phyloP scores from a whole-genome alignment of 2,797 vertebrate species.

The Lacerta bilineata region DNA sequence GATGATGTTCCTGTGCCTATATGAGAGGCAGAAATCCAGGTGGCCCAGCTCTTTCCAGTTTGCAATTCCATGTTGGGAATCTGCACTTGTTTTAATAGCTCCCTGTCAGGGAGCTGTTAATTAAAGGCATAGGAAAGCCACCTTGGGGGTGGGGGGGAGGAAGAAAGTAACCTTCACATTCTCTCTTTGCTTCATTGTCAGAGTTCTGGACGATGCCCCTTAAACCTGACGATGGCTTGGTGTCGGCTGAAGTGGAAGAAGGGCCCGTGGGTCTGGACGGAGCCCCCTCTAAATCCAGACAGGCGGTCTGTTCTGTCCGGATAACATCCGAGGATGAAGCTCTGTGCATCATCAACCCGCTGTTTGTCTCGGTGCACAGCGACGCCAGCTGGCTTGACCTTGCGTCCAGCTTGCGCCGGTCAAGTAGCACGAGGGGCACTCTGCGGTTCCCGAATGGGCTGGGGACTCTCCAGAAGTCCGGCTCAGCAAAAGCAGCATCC shows the following conservation, averaged over 20 bases:
- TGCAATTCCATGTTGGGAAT: background rate
- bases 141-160: background rate
- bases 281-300: background rate
- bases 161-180: background rate
- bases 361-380: constrained; percentile 86
- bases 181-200: background rate
- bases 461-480: background rate
- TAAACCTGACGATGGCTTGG: background rate
- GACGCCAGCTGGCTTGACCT: constrained; percentile 81
- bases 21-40: no score
- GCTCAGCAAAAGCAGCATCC: constrained; percentile 54
- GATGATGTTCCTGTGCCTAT: background rate
- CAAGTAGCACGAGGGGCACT: background rate
- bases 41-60: background rate
- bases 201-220: constrained; percentile 35
- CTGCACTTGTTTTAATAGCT: background rate
- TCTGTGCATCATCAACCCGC: constrained; percentile 87
- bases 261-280: background rate
- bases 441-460: background rate
- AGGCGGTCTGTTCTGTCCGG: constrained; percentile 51
- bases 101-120: background rate
- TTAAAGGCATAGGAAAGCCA: background rate
- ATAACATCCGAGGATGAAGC: constrained; percentile 80
- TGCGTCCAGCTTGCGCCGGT: background rate
- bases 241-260: background rate